Conservation (phyloP, 2,888 invertebrate species). For the Oconnorella tubifera region DNA sequence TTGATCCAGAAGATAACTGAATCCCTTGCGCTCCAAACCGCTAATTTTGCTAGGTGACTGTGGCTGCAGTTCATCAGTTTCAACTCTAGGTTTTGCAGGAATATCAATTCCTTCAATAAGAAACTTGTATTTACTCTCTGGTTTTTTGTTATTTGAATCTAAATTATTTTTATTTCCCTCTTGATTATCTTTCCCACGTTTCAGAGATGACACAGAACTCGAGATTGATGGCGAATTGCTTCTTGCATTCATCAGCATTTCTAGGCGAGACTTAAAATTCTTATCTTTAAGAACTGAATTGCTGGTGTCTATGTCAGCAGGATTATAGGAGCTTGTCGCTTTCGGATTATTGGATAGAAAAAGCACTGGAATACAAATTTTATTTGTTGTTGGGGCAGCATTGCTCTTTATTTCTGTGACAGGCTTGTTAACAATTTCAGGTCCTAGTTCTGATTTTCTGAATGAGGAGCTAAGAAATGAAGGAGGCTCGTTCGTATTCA, state of each 20-base stretch:
- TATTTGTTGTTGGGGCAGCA: not conserved
- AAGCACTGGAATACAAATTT: not conserved
- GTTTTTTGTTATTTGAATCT: not conserved
- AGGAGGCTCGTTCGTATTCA: not conserved
- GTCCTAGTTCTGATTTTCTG: not conserved
- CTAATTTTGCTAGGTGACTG: not conserved
- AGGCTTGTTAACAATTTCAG: no score
- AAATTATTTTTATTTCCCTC: no score
- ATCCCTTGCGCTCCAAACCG: constrained; percentile 23
- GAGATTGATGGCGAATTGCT: not conserved
- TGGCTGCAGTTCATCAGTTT: not conserved
- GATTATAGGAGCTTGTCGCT: not conserved
- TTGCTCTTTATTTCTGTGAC: not conserved
- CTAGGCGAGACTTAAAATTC: constrained; percentile 6
- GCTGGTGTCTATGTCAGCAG: not conserved
- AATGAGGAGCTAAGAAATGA: not conserved
- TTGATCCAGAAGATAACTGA: constrained; percentile 34
- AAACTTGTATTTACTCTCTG: constrained; percentile 28
- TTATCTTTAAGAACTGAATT: constrained; percentile 1
- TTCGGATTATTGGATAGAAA: not conserved
- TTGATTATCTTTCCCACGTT: no score
- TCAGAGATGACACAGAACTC: constrained; percentile 1
- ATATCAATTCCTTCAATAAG: constrained; percentile 37
- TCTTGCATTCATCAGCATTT: constrained; percentile 6
- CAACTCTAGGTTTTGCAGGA: constrained; percentile 12